Evolutionary conservation across 2,113 vertebrate species (phyloP), one percentile per base, ranked within the genome.

Genomic region (Menura novaehollandiae): DNA sequence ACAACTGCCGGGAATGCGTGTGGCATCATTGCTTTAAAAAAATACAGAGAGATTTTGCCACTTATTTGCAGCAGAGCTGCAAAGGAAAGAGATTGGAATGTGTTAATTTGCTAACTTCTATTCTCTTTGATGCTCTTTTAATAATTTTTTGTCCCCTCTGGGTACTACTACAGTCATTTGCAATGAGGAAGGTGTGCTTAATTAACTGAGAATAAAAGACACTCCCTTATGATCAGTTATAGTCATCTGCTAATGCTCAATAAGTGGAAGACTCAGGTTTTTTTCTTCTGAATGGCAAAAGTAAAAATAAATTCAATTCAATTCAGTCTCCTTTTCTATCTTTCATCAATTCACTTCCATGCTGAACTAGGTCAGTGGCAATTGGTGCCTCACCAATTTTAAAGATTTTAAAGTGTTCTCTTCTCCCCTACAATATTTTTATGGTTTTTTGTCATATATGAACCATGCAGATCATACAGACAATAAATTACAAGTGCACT

Each of bases 161-260:
- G 68, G 33, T 90, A 91, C 79, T 79, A 79, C 85, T 88, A 24
- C 14, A 86, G 77, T 21, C 44, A 85, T 73, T 88, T 87, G 44
- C 72, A 95, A 82, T 15, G 30, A 80, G 28, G 84, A 96, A 96
- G 89, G 49, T 89, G 85, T 89, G 52, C 89, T 96, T 92, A 97
- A 97, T 96, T 88, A 96, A 78, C 63, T 71, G 33, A 84, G 19
- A 47, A 75, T 69, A 60, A 93, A 93, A 91, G 75, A 64, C 58
- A 74, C 47, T 88, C 78, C 68, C 59, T 89, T 87, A 88, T 71
- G 49, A 93, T 87, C 53, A 51, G 55, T 94, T 94, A 82, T 1
- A 89, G 75, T 53, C 3, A 0, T 55, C 90, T 92, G 72, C 76
- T 85, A 75, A 96, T 37, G 47, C 62, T 86, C 66, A 95, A 3